Evolutionary conservation across 2,113 vertebrate genomes (phyloP).

Genomic region (Galemys pyrenaicus): DNA sequence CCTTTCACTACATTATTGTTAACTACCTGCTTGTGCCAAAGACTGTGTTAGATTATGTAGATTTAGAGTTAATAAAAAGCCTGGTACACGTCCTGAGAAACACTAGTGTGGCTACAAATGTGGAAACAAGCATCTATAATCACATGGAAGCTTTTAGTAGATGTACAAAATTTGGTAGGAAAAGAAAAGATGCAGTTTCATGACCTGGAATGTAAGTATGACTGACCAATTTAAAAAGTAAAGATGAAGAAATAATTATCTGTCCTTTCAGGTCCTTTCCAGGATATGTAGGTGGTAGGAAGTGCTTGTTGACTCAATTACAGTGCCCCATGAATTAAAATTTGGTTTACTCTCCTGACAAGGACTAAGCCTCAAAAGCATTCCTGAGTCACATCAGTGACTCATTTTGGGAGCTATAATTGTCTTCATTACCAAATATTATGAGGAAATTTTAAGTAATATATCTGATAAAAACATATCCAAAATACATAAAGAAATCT

Average conservation of each 20-base stretch:
- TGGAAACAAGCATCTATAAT: neutral
- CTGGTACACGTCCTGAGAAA: neutral
- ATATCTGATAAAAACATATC: neutral
- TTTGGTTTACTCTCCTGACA: neutral
- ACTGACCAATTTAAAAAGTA: neutral
- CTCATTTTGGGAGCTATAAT: neutral
- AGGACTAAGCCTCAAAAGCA: neutral
- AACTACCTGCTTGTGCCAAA: neutral
- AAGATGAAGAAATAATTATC: constrained; percentile 8
- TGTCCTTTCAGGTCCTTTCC: neutral
- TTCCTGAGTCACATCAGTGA: rapidly evolving
- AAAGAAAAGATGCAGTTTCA: neutral
- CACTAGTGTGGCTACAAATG: neutral
- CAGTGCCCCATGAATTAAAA: neutral
- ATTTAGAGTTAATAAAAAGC: neutral
- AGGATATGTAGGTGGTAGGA: neutral
- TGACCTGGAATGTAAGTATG: neutral
- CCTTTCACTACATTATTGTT: neutral
- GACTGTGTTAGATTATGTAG: neutral
- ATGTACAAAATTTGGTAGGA: neutral
- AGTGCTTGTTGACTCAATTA: neutral
- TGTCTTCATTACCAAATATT: neutral
- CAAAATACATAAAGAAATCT: neutral
- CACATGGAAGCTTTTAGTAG: neutral
- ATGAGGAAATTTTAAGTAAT: neutral